Conservation (phyloP, 2,888 invertebrate species). For the Drosophila demipolita region DNA sequence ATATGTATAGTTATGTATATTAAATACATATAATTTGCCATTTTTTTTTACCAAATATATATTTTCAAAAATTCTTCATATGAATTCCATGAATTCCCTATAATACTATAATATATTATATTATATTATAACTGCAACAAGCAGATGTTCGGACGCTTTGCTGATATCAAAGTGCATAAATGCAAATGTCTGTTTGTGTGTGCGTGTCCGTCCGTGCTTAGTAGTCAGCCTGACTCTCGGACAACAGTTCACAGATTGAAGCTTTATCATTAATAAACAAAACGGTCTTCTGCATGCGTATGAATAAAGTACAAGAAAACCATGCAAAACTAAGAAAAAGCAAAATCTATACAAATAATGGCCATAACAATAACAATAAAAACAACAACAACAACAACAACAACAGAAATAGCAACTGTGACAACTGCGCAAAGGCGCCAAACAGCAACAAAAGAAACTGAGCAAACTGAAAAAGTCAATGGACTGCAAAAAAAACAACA, state of each 20-base stretch:
- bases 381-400: slow-evolving; percentile 21
- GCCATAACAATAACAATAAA: slow-evolving; percentile 44
- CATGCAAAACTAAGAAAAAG: slow-evolving; percentile 42
- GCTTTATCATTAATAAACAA: slow-evolving; percentile 58
- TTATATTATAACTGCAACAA: neutral
- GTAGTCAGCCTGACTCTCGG: slow-evolving; percentile 15
- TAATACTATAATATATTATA: neutral
- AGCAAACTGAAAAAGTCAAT: slow-evolving; percentile 37
- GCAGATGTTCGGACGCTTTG: slow-evolving; percentile 16
- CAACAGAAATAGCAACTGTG: slow-evolving; percentile 38
- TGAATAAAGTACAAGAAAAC: slow-evolving; percentile 52
- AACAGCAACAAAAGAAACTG: slow-evolving; percentile 29
- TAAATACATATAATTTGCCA: too few relatives aligned
- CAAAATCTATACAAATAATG: slow-evolving; percentile 53
- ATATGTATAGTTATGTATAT: neutral
- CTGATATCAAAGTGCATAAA: slow-evolving; percentile 11
- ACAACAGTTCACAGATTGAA: slow-evolving; percentile 42
- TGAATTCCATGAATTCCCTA: neutral
- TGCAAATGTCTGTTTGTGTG: slow-evolving; percentile 1
- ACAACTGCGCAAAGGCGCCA: slow-evolving; percentile 61
- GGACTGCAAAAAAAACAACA: slow-evolving; percentile 41
- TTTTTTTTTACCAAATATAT: neutral
- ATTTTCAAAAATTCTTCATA: neutral
- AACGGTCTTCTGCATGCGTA: slow-evolving; percentile 52
- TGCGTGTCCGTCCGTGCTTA: slow-evolving; percentile 10